These are phyloP conservation scores for Bombus pascuorum DNA, from an alignment of 1,140 invertebrate species.

Conservation along the genomic window DNA sequence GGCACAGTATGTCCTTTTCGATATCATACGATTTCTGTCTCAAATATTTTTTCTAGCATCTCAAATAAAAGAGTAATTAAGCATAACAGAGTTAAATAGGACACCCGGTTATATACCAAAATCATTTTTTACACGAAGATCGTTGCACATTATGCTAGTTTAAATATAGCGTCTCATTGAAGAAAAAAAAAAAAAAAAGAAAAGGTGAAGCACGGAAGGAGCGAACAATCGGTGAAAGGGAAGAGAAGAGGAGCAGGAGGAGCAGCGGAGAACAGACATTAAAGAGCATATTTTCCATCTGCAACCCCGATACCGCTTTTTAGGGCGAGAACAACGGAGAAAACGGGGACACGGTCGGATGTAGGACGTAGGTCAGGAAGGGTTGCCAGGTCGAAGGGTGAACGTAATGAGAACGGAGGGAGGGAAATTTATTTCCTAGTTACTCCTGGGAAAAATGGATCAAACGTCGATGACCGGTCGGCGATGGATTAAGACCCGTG, in stretches of 20 bases:
- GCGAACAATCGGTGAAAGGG: too few relatives aligned
- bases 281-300: slow-evolving; percentile 42
- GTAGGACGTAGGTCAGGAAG: slow-evolving; percentile 62
- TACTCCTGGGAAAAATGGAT: slow-evolving; percentile 61
- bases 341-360: slow-evolving; percentile 49
- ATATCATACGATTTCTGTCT: too few relatives aligned
- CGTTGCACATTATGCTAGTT: neutral
- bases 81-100: too few relatives aligned
- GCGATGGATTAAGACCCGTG: slow-evolving; percentile 47
- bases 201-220: neutral
- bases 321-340: slow-evolving; percentile 36
- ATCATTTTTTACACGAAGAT: neutral
- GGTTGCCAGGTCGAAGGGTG: slow-evolving; percentile 57
- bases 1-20: too few relatives aligned
- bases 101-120: too few relatives aligned
- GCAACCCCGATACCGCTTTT: slow-evolving; percentile 44
- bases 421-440: slow-evolving; percentile 59
- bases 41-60: too few relatives aligned
- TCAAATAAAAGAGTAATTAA: too few relatives aligned
- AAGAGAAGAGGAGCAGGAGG: neutral
- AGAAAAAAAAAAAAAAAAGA: neutral
- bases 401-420: slow-evolving; percentile 45
- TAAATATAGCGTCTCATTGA: neutral
- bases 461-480: slow-evolving; percentile 45
- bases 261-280: neutral